Evolutionary conservation across 2,797 vertebrate genomes (phyloP).

Genomic region (Mionectes olivaceus): DNA sequence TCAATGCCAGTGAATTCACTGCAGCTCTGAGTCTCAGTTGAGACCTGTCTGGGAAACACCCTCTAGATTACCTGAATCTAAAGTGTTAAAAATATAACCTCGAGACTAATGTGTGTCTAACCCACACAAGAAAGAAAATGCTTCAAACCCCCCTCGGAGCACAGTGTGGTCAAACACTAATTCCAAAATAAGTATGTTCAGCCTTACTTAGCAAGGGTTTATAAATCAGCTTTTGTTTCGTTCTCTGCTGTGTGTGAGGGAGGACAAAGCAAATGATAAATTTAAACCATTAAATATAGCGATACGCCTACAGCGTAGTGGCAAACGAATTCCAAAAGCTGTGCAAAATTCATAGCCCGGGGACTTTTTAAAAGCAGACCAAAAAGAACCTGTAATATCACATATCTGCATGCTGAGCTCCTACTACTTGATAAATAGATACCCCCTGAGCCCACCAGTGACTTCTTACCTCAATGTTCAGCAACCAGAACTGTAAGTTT

Average conservation of each 20-base stretch:
- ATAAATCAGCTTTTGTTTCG: constrained; percentile 64
- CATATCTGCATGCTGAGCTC: neutral
- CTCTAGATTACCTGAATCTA: neutral
- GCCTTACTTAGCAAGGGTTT: constrained; percentile 49
- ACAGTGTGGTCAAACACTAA: constrained; percentile 55
- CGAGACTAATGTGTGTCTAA: constrained; percentile 14
- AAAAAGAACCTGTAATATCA: neutral
- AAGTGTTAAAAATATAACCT: constrained; percentile 55
- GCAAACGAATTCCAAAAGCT: constrained; percentile 50
- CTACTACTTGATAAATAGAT: neutral
- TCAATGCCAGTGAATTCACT: neutral
- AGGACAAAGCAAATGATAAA: constrained; percentile 63
- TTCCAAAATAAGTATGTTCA: constrained; percentile 63
- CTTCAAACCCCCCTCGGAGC: constrained; percentile 14
- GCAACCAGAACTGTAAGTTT: constrained; percentile 94
- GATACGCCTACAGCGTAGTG: neutral
- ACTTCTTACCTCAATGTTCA: constrained; percentile 93
- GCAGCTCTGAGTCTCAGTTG: neutral
- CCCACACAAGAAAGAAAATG: constrained; percentile 31
- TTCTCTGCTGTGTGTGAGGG: neutral
- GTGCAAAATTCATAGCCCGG: constrained; percentile 43
- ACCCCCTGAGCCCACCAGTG: neutral
- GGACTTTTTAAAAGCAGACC: neutral
- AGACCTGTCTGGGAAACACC: neutral
- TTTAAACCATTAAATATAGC: constrained; percentile 57